Evolutionary conservation across 2,113 vertebrate genomes (phyloP), one percentile per base, ranked within the genome.

Genomic region (Orycteropus afer): DNA sequence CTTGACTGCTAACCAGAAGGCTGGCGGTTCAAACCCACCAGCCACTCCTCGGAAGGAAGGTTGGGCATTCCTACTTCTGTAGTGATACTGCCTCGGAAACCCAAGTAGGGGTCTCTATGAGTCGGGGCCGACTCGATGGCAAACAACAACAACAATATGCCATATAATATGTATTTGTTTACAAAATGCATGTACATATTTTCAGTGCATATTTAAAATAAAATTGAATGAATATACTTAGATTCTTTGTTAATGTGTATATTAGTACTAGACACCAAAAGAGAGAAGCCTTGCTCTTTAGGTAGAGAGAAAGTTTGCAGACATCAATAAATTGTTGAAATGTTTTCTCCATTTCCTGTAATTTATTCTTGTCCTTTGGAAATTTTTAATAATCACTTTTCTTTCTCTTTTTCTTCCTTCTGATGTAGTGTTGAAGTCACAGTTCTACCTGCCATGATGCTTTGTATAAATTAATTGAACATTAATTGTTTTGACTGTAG

Each of bases 351-450:
- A 3, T 94, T 95, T 96, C 25, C 23, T 92, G 0, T 95, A 6
- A 81, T 95, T 95, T 91, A 51, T n/a, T 96, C 89, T 96, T 83
- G 11, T 45, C 81, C 87, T 95, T 22, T 71, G 93, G 80, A 96
- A 78, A 5, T 69, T 93, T 96, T 79, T 15, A 89, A 17, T 5
- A 84, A 42, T 49, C 2, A 9, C 65, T 40, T 87, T 95, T 92
- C 63, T 95, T 90, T 37, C 59, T 96, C 81, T 97, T 87, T 82
- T 91, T 55, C 67, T 95, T 96, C 78, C 84, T 96, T 47, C 97
- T 96, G 51, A 91, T 95, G 63, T 95, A 71, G 74, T 93, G 77
- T 27, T 42, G 29, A 96, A 96, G 69, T 91, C 69, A 96, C 89
- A 84, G 27, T 80, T 86, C 67, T n/a, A 40, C 53, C 69, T 76